Evolutionary conservation across 2,888 invertebrate species (phyloP), one percentile per base, ranked within the genome.

Genomic region (Ramazzottius varieornatus): DNA sequence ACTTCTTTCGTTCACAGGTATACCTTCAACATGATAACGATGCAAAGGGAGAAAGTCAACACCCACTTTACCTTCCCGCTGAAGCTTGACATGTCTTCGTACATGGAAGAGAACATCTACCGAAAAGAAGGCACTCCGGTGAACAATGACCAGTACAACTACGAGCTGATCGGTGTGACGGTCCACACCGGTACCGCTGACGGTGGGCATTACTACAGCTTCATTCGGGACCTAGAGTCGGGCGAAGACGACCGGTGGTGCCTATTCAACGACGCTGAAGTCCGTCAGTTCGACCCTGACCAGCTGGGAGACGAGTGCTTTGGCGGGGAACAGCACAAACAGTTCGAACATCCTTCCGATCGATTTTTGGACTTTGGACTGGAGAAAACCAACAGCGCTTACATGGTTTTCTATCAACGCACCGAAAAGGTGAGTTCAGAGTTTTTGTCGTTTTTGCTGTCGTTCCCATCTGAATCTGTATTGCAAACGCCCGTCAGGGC

Each of bases 171-270:
- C 68, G 93, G 93, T 16, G 91, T 93, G 16, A 93, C 93, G 0
- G 93, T 93, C 0, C 93, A 93, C 78, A 93, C 93, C 24, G 93
- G 93, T n/a, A 93, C 91, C 0, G 93, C 93, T 1, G 93, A 93
- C 75, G 92, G 92, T 65, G 93, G 93, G 0, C 93, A 93, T 77
- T 93, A 93, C 77, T 92, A 92, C 77, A 76, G 77, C 86, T 93
- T 93, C 75, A 93, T 93, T 68, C 83, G 90, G 69, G 92, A 92
- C 77, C 81, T 90, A 46, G 83, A 83, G 67, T 78, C 79, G 0
- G 76, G 79, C 0, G 82, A 80, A 64, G 83, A 85, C 72, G 91
- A 92, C 77, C 54, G 29, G 16, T 54, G 54, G 54, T 84, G 87
- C 72, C 78, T 89, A 46, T 90, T 90, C 76, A 90, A 90, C 74